A percentile compares a stretch with the other conserved stretches of the same genome.
Conservation (phyloP, 2,113 vertebrate genomes). For the Tamias sibiricus region DNA sequence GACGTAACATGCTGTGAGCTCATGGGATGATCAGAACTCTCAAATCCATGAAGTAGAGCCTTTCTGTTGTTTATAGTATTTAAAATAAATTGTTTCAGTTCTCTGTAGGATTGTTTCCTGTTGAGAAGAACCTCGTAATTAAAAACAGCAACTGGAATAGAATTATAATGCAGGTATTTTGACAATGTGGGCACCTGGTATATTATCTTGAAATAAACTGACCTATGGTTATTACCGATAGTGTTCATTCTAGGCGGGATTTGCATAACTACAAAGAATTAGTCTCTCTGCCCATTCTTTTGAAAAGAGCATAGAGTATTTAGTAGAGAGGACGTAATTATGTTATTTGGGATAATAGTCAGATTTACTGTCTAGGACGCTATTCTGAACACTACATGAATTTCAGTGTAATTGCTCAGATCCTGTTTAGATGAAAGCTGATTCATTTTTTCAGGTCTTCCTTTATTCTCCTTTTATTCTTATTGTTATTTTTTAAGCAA, state of each 20-base stretch:
- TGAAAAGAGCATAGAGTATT: slow-evolving; percentile 76
- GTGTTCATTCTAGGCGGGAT: slow-evolving; percentile 72
- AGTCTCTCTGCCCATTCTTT: slow-evolving; percentile 72
- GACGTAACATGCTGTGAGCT: background rate
- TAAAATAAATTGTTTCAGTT: slow-evolving; percentile 82
- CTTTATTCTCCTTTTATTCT: slow-evolving; percentile 54
- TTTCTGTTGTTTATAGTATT: slow-evolving; percentile 78
- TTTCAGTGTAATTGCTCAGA: slow-evolving; percentile 74
- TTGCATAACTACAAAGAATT: slow-evolving; percentile 77
- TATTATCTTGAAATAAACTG: slow-evolving; percentile 80
- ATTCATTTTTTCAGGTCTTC: slow-evolving; percentile 70
- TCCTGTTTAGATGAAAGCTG: slow-evolving; percentile 76
- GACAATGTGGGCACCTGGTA: slow-evolving; percentile 71
- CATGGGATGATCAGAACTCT: slow-evolving; percentile 58
- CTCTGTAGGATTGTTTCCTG: slow-evolving; percentile 75
- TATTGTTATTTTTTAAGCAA: background rate
- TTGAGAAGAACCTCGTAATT: slow-evolving; percentile 81
- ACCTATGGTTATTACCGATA: slow-evolving; percentile 67
- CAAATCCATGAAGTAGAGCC: slow-evolving; percentile 50
- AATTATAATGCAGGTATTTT: slow-evolving; percentile 80
- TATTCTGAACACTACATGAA: slow-evolving; percentile 77
- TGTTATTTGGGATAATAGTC: slow-evolving; percentile 77
- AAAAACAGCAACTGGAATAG: slow-evolving; percentile 70
- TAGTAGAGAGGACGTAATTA: slow-evolving; percentile 79
- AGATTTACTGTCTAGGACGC: slow-evolving; percentile 76